Percentiles rank a stretch among this genome's conserved stretches.
Conservation (phyloP, 2,797 vertebrate species). For the Tokudaia tokunoshimensis region DNA sequence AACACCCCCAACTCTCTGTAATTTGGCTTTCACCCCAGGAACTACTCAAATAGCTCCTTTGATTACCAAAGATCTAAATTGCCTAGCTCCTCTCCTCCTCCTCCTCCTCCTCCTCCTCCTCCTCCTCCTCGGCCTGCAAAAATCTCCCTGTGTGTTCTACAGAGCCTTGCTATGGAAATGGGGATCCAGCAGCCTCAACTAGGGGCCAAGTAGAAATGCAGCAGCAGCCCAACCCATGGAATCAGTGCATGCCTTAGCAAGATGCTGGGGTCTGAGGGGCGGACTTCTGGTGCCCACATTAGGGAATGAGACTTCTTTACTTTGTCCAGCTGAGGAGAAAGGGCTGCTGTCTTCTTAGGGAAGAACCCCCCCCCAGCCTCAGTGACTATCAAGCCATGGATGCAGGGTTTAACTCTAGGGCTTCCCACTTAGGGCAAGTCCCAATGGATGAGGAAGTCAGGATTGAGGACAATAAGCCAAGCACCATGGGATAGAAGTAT, state of each 20-base stretch:
- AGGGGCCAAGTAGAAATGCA: background rate
- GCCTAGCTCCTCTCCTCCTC: background rate
- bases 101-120: background rate
- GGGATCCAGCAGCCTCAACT: background rate
- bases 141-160: background rate
- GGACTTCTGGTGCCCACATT: background rate
- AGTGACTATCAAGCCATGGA: background rate
- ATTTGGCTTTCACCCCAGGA: slow-evolving; percentile 1
- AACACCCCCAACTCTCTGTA: background rate
- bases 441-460: background rate
- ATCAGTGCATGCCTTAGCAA: background rate
- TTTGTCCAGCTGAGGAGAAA: background rate
- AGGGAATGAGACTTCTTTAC: background rate
- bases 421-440: background rate
- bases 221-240: background rate
- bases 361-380: background rate
- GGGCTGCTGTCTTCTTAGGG: background rate
- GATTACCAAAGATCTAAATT: slow-evolving; percentile 14
- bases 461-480: background rate
- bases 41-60: background rate
- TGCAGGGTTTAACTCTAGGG: background rate
- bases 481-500: background rate
- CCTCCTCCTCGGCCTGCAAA: background rate
- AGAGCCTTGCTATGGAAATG: background rate
- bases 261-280: background rate